Conservation (phyloP, 2,113 vertebrate genomes). For the Stercorarius parasiticus region DNA sequence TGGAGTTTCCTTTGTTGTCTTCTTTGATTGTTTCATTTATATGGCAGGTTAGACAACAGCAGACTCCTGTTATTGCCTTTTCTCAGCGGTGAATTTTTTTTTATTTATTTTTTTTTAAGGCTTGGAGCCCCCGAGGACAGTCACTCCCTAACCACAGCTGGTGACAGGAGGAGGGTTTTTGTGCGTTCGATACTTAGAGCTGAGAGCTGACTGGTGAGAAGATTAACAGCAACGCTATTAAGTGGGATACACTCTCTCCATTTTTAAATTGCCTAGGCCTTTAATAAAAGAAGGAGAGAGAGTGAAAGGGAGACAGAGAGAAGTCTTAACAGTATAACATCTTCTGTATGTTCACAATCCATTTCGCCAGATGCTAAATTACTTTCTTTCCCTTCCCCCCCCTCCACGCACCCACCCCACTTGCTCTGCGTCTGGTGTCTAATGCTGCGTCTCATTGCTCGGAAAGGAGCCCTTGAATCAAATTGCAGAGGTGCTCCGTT, state of each 20-base stretch:
- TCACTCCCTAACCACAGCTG: constrained; percentile 75
- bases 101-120: constrained; percentile 49
- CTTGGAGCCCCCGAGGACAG: constrained; percentile 73
- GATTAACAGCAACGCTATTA: constrained; percentile 75
- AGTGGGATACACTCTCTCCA: constrained; percentile 65
- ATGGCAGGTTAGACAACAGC: constrained; percentile 81
- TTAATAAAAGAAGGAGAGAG: constrained; percentile 61
- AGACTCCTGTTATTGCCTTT: constrained; percentile 83
- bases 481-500: neutral
- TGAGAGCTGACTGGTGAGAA: constrained; percentile 73
- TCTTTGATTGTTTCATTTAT: constrained; percentile 85
- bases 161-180: constrained; percentile 68
- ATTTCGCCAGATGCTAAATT: constrained; percentile 45
- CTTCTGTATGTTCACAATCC: constrained; percentile 31
- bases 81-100: constrained; percentile 67
- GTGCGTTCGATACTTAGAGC: constrained; percentile 56
- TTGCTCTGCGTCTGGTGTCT: neutral
- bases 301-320: neutral
- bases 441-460: neutral
- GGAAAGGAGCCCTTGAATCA: constrained; percentile 24
- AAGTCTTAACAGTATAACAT: constrained; percentile 1
- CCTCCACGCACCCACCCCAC: neutral
- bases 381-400: constrained; percentile 12
- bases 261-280: constrained; percentile 70
- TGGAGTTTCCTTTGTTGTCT: constrained; percentile 80